Base-by-base conservation (phyloP, 23 tunicate genomes). In the Oikopleura albicans region DNA sequence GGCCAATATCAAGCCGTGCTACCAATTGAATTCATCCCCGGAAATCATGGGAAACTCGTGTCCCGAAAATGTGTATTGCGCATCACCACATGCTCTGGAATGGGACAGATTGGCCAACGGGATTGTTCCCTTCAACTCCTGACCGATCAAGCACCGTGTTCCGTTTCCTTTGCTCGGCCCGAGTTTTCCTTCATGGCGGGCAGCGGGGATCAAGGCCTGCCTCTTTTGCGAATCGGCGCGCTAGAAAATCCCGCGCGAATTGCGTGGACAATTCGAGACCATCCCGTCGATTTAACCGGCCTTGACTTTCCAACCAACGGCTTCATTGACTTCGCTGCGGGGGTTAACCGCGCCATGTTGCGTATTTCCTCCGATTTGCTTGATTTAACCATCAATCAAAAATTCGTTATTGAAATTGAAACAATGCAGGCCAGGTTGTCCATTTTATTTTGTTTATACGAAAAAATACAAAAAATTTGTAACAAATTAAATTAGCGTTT, bases 101-200 rank as follows among this genome's bases (percentile, higher is more conserved):
- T 71, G 79, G 79, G 79, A 12, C 4, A 71, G 31, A 71, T 71
- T 31, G 79, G 79, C 2, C 33, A 71, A 29, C 37, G 31, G 2
- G 31, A 16, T 22, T 71, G 79, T 31, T 16, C 37, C 4, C 28
- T 71, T 71, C 79, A 71, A 31, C 79, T 71, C 37, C 31, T 71
- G 37, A 71, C 79, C 31, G 79, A 71, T 71, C 79, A 71, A 71
- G 79, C 79, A 12, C 79, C 79, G 28, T 71, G 79, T 29, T 71
- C 79, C 4, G 35, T 71, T 71, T 71, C 79, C 31, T 71, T 71
- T 37, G 79, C 79, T 71, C 79, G 79, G 4, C 79, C 79, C 2
- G 79, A 71, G 31, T 71, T 71, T 71, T 71, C 36, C 31, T 71
- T 71, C 37, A 71, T 71, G 79, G 79, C 79, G 4, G 35, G 35